Percentiles rank a stretch among this genome's conserved stretches.
phyloP scores from a whole-genome alignment of 1,140 invertebrate species.

The Cydia fagiglandana region DNA sequence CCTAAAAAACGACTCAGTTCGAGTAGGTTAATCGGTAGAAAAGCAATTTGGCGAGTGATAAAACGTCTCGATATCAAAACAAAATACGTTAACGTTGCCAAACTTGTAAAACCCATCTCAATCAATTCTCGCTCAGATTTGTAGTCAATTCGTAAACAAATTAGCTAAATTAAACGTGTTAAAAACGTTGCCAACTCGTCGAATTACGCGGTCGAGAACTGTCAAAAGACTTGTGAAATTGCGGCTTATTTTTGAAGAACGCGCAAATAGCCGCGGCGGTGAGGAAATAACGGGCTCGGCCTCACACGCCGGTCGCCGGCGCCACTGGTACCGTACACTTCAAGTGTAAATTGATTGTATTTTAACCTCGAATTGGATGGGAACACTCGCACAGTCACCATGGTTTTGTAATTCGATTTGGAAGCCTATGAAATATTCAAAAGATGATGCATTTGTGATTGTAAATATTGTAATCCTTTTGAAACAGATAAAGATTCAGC shows the following conservation, averaged over 20 bases:
- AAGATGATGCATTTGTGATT: background rate
- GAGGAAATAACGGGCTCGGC: conserved; percentile 26
- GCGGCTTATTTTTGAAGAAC: conserved; percentile 70
- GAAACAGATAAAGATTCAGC: background rate
- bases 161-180: conserved; percentile 18
- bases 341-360: conserved; percentile 32
- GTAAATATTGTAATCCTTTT: background rate
- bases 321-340: conserved; percentile 28
- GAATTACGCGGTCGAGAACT: conserved; percentile 59
- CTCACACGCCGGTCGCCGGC: conserved; percentile 1
- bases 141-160: conserved; percentile 34
- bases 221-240: conserved; percentile 67
- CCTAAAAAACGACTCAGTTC: conserved; percentile 3
- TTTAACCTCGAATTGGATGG: conserved; percentile 22
- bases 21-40: conserved; percentile 26
- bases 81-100: conserved; percentile 22
- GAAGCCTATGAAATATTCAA: conserved; percentile 1
- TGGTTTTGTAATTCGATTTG: conserved; percentile 7
- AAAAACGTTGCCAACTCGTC: conserved; percentile 48
- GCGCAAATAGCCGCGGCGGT: conserved; percentile 48
- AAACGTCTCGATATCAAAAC: conserved; percentile 16
- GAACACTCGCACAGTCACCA: conserved; percentile 2
- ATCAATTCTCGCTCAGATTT: conserved; percentile 29
- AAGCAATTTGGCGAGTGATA: conserved; percentile 21
- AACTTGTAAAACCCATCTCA: conserved; percentile 27